Conservation (phyloP, 2,113 vertebrate species). For the Alexandromys fortis region DNA sequence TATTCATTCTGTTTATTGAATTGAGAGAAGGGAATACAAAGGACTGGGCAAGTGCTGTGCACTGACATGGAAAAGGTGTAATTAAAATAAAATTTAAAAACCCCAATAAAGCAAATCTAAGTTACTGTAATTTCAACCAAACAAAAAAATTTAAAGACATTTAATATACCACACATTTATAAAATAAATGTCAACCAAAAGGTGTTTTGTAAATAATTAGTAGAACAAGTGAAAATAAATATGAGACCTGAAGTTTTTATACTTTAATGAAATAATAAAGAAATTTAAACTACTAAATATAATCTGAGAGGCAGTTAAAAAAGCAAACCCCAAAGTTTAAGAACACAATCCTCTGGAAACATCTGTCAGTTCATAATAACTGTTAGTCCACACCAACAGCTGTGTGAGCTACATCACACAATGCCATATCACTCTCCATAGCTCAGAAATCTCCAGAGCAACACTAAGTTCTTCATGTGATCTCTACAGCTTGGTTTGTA, state of each 20-base stretch:
- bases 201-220: slow-evolving; percentile 89
- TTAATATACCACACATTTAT: slow-evolving; percentile 89
- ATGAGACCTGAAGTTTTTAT: slow-evolving; percentile 94
- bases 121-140: slow-evolving; percentile 85
- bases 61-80: slow-evolving; percentile 87
- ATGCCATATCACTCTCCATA: slow-evolving; percentile 88
- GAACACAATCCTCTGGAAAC: slow-evolving; percentile 94
- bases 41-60: slow-evolving; percentile 87
- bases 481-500: slow-evolving; percentile 92
- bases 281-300: slow-evolving; percentile 91
- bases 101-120: slow-evolving; percentile 86
- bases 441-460: slow-evolving; percentile 89
- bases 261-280: slow-evolving; percentile 97
- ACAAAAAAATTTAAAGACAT: slow-evolving; percentile 83
- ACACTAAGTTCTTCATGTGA: slow-evolving; percentile 85
- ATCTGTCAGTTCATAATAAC: slow-evolving; percentile 91
- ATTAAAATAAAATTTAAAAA: slow-evolving; percentile 76
- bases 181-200: slow-evolving; percentile 88
- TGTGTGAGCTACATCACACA: slow-evolving; percentile 90
- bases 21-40: slow-evolving; percentile 90
- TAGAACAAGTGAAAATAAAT: slow-evolving; percentile 91
- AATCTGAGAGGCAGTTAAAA: slow-evolving; percentile 91
- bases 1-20: slow-evolving; percentile 91
- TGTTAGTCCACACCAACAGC: slow-evolving; percentile 90
- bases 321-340: slow-evolving; percentile 90